Base-by-base conservation (phyloP, 1,140 invertebrate species). In the Euura saliciscinereae region DNA sequence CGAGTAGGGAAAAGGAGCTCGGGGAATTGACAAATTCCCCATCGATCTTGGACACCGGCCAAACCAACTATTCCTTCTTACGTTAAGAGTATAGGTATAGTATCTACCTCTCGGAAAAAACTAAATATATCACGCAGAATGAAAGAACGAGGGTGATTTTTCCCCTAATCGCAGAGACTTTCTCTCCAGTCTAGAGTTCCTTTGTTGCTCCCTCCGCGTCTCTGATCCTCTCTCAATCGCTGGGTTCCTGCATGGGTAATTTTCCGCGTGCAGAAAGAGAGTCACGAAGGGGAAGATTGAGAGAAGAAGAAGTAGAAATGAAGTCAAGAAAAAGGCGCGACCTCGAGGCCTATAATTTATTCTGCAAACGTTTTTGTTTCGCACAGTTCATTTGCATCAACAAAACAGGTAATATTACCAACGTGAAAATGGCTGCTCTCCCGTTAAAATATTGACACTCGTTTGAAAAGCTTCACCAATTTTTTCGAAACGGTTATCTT, bases 41-140 rank as follows among this genome's bases (percentile, higher is more conserved):
- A 59, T 59, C 51, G 51, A 59, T 59, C 51, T 59, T 59, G 51
- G 51, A 59, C 51, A 59, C 51, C 51, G 13, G 51, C 51, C 51
- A 59, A 59, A 59, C 51, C 51, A 59, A 59, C 51, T 59, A 59
- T 59, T 59, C 51, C 51, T 59, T 59, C 51, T 59, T 59, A 59
- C 8, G 28, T 28, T 28, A 28, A 28, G 0, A 28, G 28, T 28
- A 28, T 28, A 28, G 28, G 28, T 28, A 28, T 28, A 28, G 28
- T 28, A 28, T 59, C 51, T 59, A n/a, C 13, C 8, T n/a, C 51
- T 8, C 51, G 51, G 51, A 8, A 59, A 59, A 59, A 11, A 59
- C 10, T 8, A 59, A n/a, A 59, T 59, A 59, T 59, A 59, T 59
- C 51, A 59, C 51, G 13, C 8, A 59, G 51, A 59, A 59, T n/a